A percentile compares a stretch with the other conserved stretches of the same genome.
Evolutionary conservation across 1,140 invertebrate genomes (phyloP).

Genomic region (Cotesia typhae): DNA sequence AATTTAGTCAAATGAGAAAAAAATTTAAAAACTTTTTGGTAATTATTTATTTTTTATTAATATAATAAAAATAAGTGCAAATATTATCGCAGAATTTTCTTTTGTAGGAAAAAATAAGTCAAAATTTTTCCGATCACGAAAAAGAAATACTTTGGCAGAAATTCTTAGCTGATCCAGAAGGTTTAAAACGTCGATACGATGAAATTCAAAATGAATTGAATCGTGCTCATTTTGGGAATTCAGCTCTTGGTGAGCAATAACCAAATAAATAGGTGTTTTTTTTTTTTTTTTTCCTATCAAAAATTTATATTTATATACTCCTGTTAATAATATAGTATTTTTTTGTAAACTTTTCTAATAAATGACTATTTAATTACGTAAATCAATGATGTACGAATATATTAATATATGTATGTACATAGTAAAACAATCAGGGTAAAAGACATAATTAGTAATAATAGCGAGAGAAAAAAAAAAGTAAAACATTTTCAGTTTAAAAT

Average conservation of each 20-base stretch:
- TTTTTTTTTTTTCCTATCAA: not conserved
- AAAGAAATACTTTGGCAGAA: constrained; percentile 51
- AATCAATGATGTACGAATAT: no score
- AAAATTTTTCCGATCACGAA: constrained; percentile 49
- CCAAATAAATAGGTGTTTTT: not conserved
- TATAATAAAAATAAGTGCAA: constrained; percentile 26
- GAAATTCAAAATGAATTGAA: constrained; percentile 41
- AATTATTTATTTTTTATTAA: constrained; percentile 37
- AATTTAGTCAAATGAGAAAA: constrained; percentile 46
- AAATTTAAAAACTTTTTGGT: constrained; percentile 54
- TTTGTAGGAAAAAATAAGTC: constrained; percentile 49
- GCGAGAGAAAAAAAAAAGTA: no score
- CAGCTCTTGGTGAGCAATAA: constrained; percentile 18
- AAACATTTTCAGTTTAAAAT: no score
- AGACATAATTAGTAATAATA: no score
- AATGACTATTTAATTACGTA: no score
- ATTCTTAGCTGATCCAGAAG: constrained; percentile 52
- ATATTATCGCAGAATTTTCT: constrained; percentile 18
- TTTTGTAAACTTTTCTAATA: no score
- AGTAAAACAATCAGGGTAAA: no score
- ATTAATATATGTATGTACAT: no score
- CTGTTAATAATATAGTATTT: no score
- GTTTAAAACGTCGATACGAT: constrained; percentile 49
- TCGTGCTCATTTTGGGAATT: constrained; percentile 35
- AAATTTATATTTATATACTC: no score